A percentile compares a stretch with the other conserved stretches of the same genome.
These are phyloP conservation scores for Acronicta aceris DNA, from an alignment of 2,888 invertebrate genomes.

Conservation along the genomic window DNA sequence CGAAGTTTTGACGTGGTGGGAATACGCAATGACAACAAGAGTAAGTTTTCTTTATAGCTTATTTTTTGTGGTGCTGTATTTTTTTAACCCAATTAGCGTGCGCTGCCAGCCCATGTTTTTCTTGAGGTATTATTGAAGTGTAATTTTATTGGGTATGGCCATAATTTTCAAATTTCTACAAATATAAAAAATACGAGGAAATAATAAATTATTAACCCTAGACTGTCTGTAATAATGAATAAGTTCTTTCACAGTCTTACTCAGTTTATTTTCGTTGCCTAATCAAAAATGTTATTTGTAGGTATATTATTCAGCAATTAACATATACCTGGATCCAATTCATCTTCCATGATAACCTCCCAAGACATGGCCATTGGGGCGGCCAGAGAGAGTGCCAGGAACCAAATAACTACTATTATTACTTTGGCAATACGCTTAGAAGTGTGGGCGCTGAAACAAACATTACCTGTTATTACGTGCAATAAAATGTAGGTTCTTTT, in stretches of 20 bases:
- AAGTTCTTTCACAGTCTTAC: too few relatives aligned
- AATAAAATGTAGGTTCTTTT: conserved; percentile 1
- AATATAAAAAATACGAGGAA: too few relatives aligned
- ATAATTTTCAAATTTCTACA: too few relatives aligned
- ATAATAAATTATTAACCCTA: too few relatives aligned
- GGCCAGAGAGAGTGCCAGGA: conserved; percentile 91
- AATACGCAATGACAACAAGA: conserved; percentile 1
- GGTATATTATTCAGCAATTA: neutral
- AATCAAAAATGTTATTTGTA: too few relatives aligned
- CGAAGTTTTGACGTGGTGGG: conserved; percentile 8
- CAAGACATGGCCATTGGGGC: conserved; percentile 92
- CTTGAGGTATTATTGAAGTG: too few relatives aligned
- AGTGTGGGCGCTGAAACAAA: conserved; percentile 91
- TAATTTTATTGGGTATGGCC: too few relatives aligned
- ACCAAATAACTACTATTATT: conserved; percentile 93
- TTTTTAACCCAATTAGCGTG: too few relatives aligned
- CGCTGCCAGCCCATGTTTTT: too few relatives aligned
- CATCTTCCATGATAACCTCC: conserved; percentile 87
- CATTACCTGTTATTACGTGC: conserved; percentile 2
- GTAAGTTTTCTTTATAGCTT: neutral
- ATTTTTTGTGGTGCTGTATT: neutral
- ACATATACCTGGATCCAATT: conserved; percentile 78
- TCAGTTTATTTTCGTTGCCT: too few relatives aligned
- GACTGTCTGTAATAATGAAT: too few relatives aligned
- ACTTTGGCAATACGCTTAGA: conserved; percentile 93